phyloP scores from a whole-genome alignment of 1,140 invertebrate species.

The Drosophila orena region DNA sequence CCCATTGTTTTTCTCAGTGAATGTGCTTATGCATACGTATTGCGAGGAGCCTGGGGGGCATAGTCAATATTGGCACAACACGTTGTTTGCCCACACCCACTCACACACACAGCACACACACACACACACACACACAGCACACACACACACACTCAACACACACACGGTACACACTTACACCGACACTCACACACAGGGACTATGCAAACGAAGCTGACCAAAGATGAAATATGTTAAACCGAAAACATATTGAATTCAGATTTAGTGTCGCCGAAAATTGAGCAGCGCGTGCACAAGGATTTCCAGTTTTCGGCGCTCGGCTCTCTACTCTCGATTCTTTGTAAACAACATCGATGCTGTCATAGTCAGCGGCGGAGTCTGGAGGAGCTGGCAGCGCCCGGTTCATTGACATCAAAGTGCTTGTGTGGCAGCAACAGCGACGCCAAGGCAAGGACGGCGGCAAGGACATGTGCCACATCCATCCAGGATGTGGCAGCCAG shows the following conservation, averaged over 20 bases:
- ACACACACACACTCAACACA: neutral
- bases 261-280: slow-evolving; percentile 56
- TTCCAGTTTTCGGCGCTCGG: neutral
- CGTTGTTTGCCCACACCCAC: slow-evolving; percentile 59
- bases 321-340: neutral
- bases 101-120: too few relatives aligned
- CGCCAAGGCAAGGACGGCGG: neutral
- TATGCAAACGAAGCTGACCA: slow-evolving; percentile 54
- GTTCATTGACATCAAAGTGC: slow-evolving; percentile 60
- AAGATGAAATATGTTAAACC: slow-evolving; percentile 73
- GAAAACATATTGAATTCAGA: slow-evolving; percentile 80
- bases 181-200: slow-evolving; percentile 22
- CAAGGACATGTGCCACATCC: slow-evolving; percentile 8
- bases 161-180: neutral
- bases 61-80: slow-evolving; percentile 70
- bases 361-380: slow-evolving; percentile 41
- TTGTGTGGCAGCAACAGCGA: neutral
- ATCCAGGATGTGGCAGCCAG: too few relatives aligned
- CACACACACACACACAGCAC: too few relatives aligned
- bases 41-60: slow-evolving; percentile 52
- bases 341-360: slow-evolving; percentile 52
- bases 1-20: neutral
- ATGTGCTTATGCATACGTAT: neutral
- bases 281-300: slow-evolving; percentile 20
- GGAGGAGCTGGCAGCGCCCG: slow-evolving; percentile 2